Evolutionary conservation across 2,113 vertebrate species (phyloP).

Genomic region (Tenrec ecaudatus): DNA sequence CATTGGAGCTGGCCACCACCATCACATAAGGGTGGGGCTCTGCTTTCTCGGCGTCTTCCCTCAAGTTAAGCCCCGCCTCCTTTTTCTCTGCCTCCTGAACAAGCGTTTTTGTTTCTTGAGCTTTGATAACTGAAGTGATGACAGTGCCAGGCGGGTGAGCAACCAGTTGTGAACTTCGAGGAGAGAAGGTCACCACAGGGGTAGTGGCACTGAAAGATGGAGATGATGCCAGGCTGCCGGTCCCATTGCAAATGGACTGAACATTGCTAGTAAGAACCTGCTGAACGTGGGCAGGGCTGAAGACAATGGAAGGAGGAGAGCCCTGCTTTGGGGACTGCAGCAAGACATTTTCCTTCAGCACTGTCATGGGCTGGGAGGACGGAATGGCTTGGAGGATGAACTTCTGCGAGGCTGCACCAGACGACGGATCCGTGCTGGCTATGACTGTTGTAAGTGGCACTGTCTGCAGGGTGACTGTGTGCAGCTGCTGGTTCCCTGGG

Average conservation of each 20-base stretch:
- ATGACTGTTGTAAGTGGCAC: constrained; percentile 91
- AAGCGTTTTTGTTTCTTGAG: constrained; percentile 87
- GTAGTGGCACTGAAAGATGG: constrained; percentile 83
- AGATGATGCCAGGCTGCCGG: constrained; percentile 83
- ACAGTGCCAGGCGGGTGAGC: constrained; percentile 88
- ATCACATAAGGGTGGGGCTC: constrained; percentile 89
- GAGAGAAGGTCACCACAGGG: constrained; percentile 88
- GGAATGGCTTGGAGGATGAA: constrained; percentile 92
- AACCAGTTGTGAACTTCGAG: constrained; percentile 87
- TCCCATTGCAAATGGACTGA: constrained; percentile 88
- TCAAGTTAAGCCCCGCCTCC: constrained; percentile 66
- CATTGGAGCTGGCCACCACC: constrained; percentile 87
- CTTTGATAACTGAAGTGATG: constrained; percentile 91
- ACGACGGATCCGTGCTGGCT: constrained; percentile 88
- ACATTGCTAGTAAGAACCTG: constrained; percentile 87
- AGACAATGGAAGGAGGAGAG: constrained; percentile 85
- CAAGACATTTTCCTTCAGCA: constrained; percentile 91
- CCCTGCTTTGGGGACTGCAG: constrained; percentile 86
- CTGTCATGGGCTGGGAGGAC: constrained; percentile 89
- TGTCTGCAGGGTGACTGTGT: constrained; percentile 92
- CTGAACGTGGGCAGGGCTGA: constrained; percentile 87
- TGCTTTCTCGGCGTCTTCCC: constrained; percentile 75
- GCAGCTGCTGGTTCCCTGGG: constrained; percentile 88
- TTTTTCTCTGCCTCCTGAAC: constrained; percentile 70
- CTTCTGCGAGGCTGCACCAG: constrained; percentile 85